These are phyloP conservation scores for Ptilodon capucinus DNA, from an alignment of 2,888 invertebrate genomes.

Conservation along the genomic window DNA sequence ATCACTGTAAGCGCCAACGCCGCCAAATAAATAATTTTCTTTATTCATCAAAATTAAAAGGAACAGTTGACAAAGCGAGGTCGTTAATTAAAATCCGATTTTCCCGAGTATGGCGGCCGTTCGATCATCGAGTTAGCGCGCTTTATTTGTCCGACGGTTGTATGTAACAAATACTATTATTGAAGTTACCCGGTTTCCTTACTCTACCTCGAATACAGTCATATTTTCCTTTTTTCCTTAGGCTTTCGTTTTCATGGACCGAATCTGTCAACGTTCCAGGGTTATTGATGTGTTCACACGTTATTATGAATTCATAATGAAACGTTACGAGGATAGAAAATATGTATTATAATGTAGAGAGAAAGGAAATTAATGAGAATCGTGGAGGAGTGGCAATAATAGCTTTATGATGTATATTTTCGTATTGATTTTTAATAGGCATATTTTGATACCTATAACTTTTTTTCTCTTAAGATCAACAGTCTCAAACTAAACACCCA, in stretches of 20 bases:
- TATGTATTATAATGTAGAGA: conserved; percentile 6
- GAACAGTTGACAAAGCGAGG: conserved; percentile 76
- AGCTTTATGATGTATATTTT: not conserved
- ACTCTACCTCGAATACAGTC: conserved; percentile 22
- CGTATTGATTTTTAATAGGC: not conserved
- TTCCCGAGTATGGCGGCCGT: conserved; percentile 53
- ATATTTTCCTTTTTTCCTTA: conserved; percentile 25
- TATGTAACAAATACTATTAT: conserved; percentile 48
- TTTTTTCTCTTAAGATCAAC: no score
- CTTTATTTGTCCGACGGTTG: conserved; percentile 42
- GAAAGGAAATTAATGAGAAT: not conserved
- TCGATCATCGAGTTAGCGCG: conserved; percentile 52
- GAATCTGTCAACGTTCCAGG: conserved; percentile 31
- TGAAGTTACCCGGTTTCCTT: conserved; percentile 35
- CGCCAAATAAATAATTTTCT: conserved; percentile 80
- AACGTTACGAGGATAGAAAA: conserved; percentile 17
- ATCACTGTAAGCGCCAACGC: conserved; percentile 73
- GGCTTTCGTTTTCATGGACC: conserved; percentile 34
- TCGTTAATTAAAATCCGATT: conserved; percentile 75
- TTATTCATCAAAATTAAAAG: conserved; percentile 81
- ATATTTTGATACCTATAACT: not conserved
- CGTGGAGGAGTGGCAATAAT: not conserved
- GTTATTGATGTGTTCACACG: conserved; percentile 28
- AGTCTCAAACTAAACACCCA: no score
- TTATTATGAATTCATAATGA: conserved; percentile 27